Evolutionary conservation across 2,888 invertebrate genomes (phyloP).

Genomic region (Spatulosminthurus flaviceps): DNA sequence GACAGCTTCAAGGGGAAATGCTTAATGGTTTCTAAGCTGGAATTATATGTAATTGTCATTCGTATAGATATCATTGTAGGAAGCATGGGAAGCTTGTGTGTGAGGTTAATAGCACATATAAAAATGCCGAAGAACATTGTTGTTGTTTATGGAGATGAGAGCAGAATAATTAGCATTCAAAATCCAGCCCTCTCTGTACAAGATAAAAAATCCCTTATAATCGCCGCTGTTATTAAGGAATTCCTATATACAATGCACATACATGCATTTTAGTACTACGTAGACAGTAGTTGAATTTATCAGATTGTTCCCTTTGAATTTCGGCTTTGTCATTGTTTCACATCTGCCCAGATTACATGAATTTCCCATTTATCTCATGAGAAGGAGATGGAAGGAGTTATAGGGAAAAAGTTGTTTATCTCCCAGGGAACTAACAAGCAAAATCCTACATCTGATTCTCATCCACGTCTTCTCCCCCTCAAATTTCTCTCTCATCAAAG

Average conservation of each 20-base stretch:
- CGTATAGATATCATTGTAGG: no score
- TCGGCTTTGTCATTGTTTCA: conserved; percentile 6
- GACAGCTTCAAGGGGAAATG: no score
- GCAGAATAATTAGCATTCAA: conserved; percentile 6
- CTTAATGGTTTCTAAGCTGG: no score
- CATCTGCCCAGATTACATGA: conserved; percentile 11
- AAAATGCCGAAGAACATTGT: neutral
- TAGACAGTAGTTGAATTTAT: neutral
- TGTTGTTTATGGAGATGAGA: conserved; percentile 9
- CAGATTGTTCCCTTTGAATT: neutral
- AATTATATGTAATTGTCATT: no score
- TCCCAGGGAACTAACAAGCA: conserved; percentile 5
- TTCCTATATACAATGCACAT: neutral
- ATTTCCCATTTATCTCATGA: conserved; percentile 26
- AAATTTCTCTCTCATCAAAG: no score
- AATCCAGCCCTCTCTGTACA: neutral
- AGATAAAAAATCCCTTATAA: conserved; percentile 18
- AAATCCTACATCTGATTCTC: conserved; percentile 7
- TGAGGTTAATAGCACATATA: no score
- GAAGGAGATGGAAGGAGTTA: neutral
- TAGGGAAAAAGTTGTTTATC: neutral
- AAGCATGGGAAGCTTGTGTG: no score
- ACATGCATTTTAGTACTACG: neutral
- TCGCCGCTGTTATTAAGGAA: conserved; percentile 19
- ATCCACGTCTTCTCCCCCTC: neutral